Conservation (phyloP, 2,113 vertebrate genomes). For the Xiphias gladius region DNA sequence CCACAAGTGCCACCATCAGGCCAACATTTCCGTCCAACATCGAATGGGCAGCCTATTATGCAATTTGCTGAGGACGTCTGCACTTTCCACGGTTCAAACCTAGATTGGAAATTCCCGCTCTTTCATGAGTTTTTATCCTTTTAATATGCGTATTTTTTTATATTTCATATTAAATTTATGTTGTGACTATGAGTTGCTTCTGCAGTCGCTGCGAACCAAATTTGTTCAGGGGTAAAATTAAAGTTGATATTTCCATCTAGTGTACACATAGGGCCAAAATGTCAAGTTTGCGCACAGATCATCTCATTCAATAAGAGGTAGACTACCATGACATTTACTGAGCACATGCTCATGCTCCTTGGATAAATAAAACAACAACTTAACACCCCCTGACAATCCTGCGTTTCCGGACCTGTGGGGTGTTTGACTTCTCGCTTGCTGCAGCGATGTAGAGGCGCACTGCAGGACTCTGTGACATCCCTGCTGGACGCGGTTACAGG, state of each 20-base stretch:
- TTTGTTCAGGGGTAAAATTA: neutral
- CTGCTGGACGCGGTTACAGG: neutral
- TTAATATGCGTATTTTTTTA: neutral
- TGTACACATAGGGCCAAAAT: neutral
- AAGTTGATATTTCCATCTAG: neutral
- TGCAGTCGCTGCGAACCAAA: neutral
- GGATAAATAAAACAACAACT: neutral
- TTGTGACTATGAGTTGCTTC: no score
- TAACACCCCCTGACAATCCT: neutral
- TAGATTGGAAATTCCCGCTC: no score
- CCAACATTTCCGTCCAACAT: neutral
- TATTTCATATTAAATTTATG: no score
- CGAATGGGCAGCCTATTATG: no score
- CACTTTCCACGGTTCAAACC: no score
- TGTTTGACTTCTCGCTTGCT: neutral
- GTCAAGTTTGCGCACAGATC: neutral
- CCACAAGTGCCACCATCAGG: neutral
- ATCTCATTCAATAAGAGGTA: neutral
- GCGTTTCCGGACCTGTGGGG: neutral
- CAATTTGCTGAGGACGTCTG: neutral
- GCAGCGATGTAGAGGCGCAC: neutral
- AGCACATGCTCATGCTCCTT: neutral
- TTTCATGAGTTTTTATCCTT: neutral
- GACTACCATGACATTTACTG: neutral
- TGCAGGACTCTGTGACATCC: neutral